These are phyloP conservation scores for Tinamus guttatus DNA, from an alignment of 2,113 vertebrate genomes.

Conservation along the genomic window DNA sequence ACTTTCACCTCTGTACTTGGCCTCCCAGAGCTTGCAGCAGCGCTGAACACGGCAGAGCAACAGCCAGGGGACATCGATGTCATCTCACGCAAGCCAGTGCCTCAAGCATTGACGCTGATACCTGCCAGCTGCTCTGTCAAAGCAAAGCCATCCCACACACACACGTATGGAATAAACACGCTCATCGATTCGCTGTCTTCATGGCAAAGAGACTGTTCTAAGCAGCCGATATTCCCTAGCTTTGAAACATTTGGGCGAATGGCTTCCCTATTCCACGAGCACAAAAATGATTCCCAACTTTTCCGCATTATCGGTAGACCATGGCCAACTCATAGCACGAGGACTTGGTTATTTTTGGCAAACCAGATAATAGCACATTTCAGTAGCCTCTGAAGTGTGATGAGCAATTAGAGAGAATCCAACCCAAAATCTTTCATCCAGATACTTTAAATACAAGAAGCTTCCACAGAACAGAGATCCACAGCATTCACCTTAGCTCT, in stretches of 20 bases:
- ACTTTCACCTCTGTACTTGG: neutral
- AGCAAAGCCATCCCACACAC: too few relatives aligned
- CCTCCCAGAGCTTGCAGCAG: neutral
- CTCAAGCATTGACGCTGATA: neutral
- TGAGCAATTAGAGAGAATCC: neutral
- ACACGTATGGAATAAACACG: neutral
- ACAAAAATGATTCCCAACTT: neutral
- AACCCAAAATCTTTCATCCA: neutral
- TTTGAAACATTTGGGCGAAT: neutral
- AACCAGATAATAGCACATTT: fast-evolving
- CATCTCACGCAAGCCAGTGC: neutral
- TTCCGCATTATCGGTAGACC: neutral
- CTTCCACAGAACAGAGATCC: neutral
- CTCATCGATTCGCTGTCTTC: neutral
- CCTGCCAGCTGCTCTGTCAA: neutral
- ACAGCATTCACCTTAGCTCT: neutral
- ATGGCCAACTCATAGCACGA: neutral
- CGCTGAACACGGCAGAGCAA: neutral
- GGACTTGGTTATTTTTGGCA: neutral
- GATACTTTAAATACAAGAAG: neutral
- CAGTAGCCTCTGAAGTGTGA: neutral
- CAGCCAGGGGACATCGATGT: fast-evolving
- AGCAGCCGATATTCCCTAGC: neutral
- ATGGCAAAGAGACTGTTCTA: neutral
- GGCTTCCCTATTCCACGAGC: neutral